Evolutionary conservation across 1,140 invertebrate species (phyloP).

Genomic region (Ceratina australensis): DNA sequence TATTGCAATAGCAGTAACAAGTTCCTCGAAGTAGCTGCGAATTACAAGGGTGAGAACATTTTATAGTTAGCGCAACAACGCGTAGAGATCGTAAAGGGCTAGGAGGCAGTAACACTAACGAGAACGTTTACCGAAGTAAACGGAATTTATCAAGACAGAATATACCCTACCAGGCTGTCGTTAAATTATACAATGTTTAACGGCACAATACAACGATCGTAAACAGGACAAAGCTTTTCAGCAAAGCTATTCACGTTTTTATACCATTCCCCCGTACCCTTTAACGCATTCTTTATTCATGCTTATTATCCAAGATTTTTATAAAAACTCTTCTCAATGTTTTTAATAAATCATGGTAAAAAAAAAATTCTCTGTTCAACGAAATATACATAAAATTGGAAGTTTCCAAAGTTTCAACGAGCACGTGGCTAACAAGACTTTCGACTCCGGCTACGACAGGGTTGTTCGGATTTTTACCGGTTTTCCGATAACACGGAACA

Average conservation of each 20-base stretch:
- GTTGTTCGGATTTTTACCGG: not conserved
- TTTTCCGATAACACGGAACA: not conserved
- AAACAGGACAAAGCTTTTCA: too few species aligned
- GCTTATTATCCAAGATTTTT: too few species aligned
- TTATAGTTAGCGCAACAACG: conserved; percentile 30
- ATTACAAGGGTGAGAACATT: conserved; percentile 39
- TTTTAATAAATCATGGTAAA: too few species aligned
- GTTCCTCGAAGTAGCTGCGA: conserved; percentile 35
- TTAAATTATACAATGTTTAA: not conserved
- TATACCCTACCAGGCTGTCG: not conserved
- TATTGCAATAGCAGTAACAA: conserved; percentile 38
- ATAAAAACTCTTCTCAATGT: not conserved
- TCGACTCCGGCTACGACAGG: not conserved
- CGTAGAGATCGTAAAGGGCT: conserved; percentile 24
- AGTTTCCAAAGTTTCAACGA: not conserved
- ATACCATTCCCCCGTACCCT: too few species aligned
- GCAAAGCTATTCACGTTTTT: too few species aligned
- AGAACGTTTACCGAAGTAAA: conserved; percentile 19
- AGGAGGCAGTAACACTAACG: conserved; percentile 15
- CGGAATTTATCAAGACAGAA: conserved; percentile 12
- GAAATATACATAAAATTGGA: not conserved
- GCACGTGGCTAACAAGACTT: conserved; percentile 10
- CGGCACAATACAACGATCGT: too few species aligned
- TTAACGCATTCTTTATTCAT: too few species aligned
- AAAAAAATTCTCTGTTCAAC: too few species aligned